Evolutionary conservation across 2,113 vertebrate genomes (phyloP), one percentile per base, ranked within the genome.

Genomic region (Melanocharis versteri): DNA sequence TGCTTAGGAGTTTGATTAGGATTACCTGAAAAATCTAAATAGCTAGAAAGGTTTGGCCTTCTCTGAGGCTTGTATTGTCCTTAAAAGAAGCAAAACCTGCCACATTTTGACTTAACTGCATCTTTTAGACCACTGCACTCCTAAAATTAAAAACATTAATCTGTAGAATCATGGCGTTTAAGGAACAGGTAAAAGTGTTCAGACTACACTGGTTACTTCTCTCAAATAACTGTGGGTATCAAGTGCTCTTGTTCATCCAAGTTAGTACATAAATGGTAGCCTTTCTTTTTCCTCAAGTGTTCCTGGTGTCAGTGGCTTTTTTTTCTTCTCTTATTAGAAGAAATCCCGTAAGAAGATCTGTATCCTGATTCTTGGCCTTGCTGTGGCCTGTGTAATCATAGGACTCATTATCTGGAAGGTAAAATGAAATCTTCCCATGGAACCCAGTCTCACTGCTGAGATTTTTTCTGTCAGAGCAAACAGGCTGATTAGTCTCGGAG

Each of bases 281-380:
- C 31, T 88, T 93, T 40, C 31, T 83, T 65, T 90, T 82, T 61
- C 30, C 35, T 86, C 20, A 56, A 66, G 30, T 68, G 15, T 69
- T 93, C 40, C 69, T 76, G 7, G 7, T 86, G 30, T 90, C 84
- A 96, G 83, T 90, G 81, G 53, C 20, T 83, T 85, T 76, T 87
- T 62, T 80, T 51, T 33, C 70, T 72, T 90, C 91, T 97, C 93
- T 95, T 79, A 93, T 87, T 97, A 99, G 99, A 99, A 99, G 98
- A 99, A 99, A 96, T 99, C 99, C 53, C 98, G 99, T 80, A 99
- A 99, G 99, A 99, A 99, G 98, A 99, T 99, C 94, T 99, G 99
- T 90, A 99, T 99, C 97, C 98, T 99, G 86, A 96, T 98, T 60
- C 90, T 99, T 97, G 98, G 99, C 61, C 97, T 99, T 71, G 97